Conservation (phyloP, 2,113 vertebrate species). For the Perca fluviatilis region DNA sequence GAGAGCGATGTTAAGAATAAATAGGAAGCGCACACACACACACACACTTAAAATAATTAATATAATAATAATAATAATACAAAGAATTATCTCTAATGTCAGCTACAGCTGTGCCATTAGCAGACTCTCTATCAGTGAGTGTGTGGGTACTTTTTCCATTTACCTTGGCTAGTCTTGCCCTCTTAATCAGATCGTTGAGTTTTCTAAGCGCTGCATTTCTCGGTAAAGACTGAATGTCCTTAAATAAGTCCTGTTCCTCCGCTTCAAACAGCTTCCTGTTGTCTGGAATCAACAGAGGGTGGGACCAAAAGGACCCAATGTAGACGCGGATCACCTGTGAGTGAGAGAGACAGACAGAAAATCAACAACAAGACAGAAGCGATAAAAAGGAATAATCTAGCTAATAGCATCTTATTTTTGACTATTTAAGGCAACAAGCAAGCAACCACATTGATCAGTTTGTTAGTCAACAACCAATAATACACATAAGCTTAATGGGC, state of each 20-base stretch:
- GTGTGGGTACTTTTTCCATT: too few species aligned
- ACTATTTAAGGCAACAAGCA: background rate
- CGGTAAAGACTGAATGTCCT: conserved; percentile 96
- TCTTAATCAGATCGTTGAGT: conserved; percentile 97
- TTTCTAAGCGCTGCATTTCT: conserved; percentile 96
- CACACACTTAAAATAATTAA: background rate
- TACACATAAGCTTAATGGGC: background rate
- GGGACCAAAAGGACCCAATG: conserved; percentile 99
- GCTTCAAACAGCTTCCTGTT: conserved; percentile 98
- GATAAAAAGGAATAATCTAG: background rate
- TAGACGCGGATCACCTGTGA: conserved; percentile 94
- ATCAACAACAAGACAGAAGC: background rate
- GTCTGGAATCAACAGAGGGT: conserved; percentile 94
- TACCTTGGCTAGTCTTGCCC: conserved; percentile 96
- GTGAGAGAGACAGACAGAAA: background rate
- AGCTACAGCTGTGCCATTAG: background rate
- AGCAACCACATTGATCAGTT: background rate
- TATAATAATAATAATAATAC: too few species aligned
- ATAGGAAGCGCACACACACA: conserved; percentile 30
- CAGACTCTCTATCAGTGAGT: background rate
- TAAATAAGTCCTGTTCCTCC: conserved; percentile 96
- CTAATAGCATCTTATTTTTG: background rate
- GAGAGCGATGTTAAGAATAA: conserved; percentile 1
- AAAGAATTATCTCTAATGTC: background rate
- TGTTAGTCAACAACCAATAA: background rate